A percentile compares a stretch with the other conserved stretches of the same genome.
These are phyloP conservation scores for Balaenoptera acutorostrata DNA, from an alignment of 2,113 vertebrate species.

Conservation along the genomic window DNA sequence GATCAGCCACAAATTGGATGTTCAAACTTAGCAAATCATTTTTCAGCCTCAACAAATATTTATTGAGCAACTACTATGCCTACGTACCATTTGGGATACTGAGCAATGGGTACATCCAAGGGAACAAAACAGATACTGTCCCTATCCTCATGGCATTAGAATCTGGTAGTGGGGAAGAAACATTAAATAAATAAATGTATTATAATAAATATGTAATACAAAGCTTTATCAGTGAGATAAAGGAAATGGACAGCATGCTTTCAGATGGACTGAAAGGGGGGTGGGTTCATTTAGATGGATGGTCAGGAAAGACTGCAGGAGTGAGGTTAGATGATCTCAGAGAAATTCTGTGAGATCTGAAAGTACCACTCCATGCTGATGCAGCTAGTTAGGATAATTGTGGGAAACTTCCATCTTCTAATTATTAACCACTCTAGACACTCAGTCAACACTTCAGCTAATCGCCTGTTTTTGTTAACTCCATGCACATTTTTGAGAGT, in stretches of 20 bases:
- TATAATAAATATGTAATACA: not conserved
- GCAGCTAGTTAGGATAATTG: not conserved
- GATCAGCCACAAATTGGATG: not conserved
- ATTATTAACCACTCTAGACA: not conserved
- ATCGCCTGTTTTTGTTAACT: not conserved
- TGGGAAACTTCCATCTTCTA: not conserved
- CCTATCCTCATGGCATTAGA: not conserved
- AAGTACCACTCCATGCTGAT: not conserved
- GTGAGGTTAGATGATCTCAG: not conserved
- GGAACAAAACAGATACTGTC: not conserved
- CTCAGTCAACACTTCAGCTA: not conserved
- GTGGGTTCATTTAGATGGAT: not conserved
- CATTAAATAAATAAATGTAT: not conserved
- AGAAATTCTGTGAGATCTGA: not conserved
- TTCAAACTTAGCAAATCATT: not conserved
- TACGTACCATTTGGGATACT: not conserved
- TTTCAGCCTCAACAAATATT: not conserved
- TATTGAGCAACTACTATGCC: not conserved
- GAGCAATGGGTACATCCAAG: not conserved
- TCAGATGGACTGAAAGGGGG: not conserved
- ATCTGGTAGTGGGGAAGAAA: not conserved
- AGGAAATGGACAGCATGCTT: fast-evolving
- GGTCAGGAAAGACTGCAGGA: not conserved
- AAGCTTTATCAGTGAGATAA: not conserved
- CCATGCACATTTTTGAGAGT: not conserved